These are phyloP conservation scores for Tetramorium bicarinatum DNA, from an alignment of 2,888 invertebrate genomes.

Conservation along the genomic window DNA sequence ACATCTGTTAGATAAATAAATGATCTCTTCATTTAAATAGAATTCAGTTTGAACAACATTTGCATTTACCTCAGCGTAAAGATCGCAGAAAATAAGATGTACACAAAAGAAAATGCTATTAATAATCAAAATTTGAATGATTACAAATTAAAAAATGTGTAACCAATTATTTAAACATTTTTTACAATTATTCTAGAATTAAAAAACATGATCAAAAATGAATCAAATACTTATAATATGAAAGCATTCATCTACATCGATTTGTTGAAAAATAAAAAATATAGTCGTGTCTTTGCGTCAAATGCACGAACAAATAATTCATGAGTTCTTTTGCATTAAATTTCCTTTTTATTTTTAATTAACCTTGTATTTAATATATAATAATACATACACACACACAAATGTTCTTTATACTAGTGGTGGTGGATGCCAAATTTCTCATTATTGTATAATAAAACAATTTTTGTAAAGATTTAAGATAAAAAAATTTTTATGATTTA, in stretches of 20 bases:
- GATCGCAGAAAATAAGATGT: background rate
- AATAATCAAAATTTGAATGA: background rate
- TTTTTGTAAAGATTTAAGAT: no score
- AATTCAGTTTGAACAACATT: background rate
- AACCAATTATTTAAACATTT: background rate
- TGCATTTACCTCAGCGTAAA: background rate
- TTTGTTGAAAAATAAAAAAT: background rate
- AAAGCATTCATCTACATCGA: background rate
- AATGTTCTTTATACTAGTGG: no score
- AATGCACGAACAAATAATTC: background rate
- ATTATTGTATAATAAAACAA: no score
- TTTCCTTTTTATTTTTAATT: background rate
- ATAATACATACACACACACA: no score
- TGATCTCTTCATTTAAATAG: background rate
- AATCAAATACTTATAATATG: background rate
- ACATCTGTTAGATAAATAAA: constrained; percentile 23
- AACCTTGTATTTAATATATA: no score
- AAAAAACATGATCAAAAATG: background rate
- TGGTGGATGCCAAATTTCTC: no score
- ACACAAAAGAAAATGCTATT: background rate
- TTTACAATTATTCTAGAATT: background rate
- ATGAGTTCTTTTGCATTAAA: background rate
- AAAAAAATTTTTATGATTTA: no score
- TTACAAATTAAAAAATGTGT: background rate
- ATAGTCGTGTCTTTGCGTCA: background rate